Base-by-base conservation (phyloP, 2,888 invertebrate species). In the Phragmatobia fuliginosa region DNA sequence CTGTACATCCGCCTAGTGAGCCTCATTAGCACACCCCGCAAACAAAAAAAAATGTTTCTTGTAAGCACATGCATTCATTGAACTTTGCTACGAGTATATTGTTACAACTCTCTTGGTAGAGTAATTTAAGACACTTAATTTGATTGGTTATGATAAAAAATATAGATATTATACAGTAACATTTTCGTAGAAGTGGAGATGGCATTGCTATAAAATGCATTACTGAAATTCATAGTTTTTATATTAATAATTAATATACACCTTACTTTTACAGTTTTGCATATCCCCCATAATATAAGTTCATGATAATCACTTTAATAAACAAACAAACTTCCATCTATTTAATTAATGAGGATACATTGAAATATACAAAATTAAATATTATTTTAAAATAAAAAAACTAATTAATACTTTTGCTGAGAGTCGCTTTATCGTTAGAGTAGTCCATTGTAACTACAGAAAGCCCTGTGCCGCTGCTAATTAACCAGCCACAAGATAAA, bases 401-500 rank as follows among this genome's bases (percentile, higher is more conserved):
- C 33, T 49, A 65, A 61, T 56, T 65, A 60, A 63, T 61, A 32
- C 18, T 31, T 33, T 31, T 36, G 60, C 28, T 65, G 60, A 62
- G 28, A 28, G 5, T 63, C 16, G n/a, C 38, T 33, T 45, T 64
- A 38, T 38, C 64, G 66, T 78, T 76, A 52, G 66, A 73, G 73
- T 75, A 74, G 73, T 77, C 82, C 86, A 85, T 80, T 85, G 88
- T 86, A 85, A 81, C 81, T 74, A 81, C 83, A 86, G 83, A 83
- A 81, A 80, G 83, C 83, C 82, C 80, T 81, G 84, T 82, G 80
- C 83, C 75, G 74, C 73, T 86, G 82, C 88, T 92, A 92, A 93
- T 92, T 93, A 92, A 88, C 87, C 81, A 83, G 86, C 90, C 88
- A 80, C 90, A 92, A 93, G 92, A 93, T 92, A 92, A 92, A 93